Conservation (phyloP, 2,888 invertebrate species). For the Andrena haemorrhoa region DNA sequence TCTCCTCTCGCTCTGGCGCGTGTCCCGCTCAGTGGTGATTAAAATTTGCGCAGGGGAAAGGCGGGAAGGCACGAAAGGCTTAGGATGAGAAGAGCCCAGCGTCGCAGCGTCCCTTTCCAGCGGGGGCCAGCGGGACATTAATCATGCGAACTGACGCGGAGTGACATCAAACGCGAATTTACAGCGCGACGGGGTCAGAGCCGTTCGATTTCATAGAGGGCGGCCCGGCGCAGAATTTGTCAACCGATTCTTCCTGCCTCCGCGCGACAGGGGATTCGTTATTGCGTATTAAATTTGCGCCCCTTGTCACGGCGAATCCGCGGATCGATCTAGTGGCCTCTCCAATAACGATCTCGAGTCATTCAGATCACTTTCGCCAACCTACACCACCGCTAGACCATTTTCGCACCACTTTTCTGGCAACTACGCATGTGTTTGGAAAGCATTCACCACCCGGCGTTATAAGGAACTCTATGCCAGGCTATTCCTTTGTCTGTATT, state of each 20-base stretch:
- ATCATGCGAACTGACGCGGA: constrained; percentile 78
- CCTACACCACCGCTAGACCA: too few species aligned
- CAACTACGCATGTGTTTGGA: too few species aligned
- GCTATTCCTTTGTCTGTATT: too few species aligned
- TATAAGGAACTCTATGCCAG: too few species aligned
- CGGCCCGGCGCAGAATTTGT: constrained; percentile 72
- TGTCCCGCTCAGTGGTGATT: constrained; percentile 61
- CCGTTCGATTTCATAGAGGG: constrained; percentile 74
- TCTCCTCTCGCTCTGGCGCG: constrained; percentile 41
- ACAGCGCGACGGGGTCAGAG: constrained; percentile 62
- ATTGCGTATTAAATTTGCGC: constrained; percentile 45
- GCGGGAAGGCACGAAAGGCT: constrained; percentile 21
- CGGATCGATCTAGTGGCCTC: constrained; percentile 30
- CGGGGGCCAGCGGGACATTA: constrained; percentile 71
- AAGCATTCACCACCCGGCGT: too few species aligned
- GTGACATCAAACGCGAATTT: constrained; percentile 80
- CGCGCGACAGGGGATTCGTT: constrained; percentile 48
- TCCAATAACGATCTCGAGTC: constrained; percentile 33
- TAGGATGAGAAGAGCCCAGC: constrained; percentile 52
- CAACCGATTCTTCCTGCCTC: constrained; percentile 59
- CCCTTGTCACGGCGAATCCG: constrained; percentile 1
- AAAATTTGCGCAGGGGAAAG: constrained; percentile 58
- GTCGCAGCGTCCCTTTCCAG: constrained; percentile 28
- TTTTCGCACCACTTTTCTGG: too few species aligned
- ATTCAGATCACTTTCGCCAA: constrained; percentile 20